A percentile compares a stretch with the other conserved stretches of the same genome.
phyloP scores from a whole-genome alignment of 1,140 invertebrate genomes.

The Melipona quadrifasciata region DNA sequence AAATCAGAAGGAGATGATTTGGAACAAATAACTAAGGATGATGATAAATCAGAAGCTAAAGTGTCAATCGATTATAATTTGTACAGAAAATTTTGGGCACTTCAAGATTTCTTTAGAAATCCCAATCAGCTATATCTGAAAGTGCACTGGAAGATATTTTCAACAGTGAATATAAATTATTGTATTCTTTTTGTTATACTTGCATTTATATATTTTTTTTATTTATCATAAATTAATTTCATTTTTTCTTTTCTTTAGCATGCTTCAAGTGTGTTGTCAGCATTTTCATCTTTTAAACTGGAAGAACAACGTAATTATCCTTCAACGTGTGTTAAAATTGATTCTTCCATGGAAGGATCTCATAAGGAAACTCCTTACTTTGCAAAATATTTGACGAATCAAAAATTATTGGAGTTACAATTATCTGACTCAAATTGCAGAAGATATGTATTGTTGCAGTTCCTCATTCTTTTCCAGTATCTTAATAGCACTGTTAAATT shows the following conservation, averaged over 20 bases:
- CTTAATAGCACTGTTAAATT: no score
- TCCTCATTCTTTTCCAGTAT: no score
- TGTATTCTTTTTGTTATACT: background rate
- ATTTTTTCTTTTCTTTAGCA: constrained; percentile 84
- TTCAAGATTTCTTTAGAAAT: constrained; percentile 98
- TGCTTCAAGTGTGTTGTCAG: constrained; percentile 91
- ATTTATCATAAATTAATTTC: constrained; percentile 23
- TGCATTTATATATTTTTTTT: constrained; percentile 10
- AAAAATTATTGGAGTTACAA: constrained; percentile 97
- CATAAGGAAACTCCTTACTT: constrained; percentile 90
- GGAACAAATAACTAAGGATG: constrained; percentile 85
- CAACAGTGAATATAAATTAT: constrained; percentile 85
- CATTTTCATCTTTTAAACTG: constrained; percentile 94
- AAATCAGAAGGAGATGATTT: constrained; percentile 84
- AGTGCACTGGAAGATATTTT: constrained; percentile 96
- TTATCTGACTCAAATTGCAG: constrained; percentile 75
- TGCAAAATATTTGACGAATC: constrained; percentile 99
- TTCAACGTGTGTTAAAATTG: constrained; percentile 65
- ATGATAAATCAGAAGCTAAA: constrained; percentile 82
- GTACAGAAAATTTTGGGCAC: constrained; percentile 98
- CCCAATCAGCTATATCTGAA: constrained; percentile 97
- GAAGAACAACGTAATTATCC: constrained; percentile 85
- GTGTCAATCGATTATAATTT: constrained; percentile 95
- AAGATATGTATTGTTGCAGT: no score
- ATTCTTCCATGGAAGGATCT: constrained; percentile 61